Evolutionary conservation across 2,113 vertebrate genomes (phyloP).

Genomic region (Alligator mississippiensis): DNA sequence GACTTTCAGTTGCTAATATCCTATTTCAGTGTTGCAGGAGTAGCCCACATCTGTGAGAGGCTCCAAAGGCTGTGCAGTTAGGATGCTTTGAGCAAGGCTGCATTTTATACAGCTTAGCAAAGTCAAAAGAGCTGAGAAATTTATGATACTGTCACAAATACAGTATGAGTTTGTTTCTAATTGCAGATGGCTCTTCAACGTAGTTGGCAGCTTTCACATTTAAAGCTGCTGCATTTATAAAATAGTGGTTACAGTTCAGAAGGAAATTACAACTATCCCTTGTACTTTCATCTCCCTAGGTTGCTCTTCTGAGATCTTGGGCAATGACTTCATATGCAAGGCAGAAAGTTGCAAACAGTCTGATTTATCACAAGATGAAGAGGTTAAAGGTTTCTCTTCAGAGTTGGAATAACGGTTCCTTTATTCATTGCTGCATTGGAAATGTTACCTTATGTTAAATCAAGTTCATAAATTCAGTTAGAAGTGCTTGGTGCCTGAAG

Average conservation of each 20-base stretch:
- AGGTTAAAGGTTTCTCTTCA: background rate
- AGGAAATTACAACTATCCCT: accelerated
- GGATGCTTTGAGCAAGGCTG: background rate
- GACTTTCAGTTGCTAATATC: background rate
- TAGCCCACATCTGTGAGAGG: background rate
- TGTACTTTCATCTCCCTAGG: background rate
- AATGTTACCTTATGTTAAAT: background rate
- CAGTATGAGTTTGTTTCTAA: background rate
- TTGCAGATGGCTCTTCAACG: background rate
- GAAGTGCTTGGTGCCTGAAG: background rate
- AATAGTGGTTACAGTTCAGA: accelerated
- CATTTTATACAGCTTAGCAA: background rate
- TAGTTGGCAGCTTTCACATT: background rate
- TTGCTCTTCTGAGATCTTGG: background rate
- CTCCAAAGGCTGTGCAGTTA: background rate
- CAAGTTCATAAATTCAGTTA: background rate
- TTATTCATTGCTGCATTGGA: background rate
- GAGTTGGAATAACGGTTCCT: background rate
- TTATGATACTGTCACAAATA: background rate
- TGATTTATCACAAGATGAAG: background rate
- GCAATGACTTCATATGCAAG: background rate
- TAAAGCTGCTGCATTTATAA: background rate
- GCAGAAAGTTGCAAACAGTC: background rate
- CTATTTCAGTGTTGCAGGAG: background rate
- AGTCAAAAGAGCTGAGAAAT: background rate